Evolutionary conservation across 2,888 invertebrate species (phyloP).

Genomic region (Mongoloraphidia duomilia): DNA sequence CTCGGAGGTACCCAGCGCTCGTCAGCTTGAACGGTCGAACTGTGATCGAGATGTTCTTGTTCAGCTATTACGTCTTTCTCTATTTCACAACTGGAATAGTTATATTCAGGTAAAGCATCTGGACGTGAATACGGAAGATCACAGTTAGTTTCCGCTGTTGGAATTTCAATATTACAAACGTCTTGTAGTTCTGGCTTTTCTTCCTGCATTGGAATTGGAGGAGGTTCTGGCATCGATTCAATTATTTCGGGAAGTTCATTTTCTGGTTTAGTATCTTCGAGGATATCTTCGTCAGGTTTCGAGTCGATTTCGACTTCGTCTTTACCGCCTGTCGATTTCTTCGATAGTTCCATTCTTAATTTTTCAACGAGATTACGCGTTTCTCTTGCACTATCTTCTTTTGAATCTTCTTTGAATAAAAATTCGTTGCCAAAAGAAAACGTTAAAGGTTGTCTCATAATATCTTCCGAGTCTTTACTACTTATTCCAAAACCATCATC

Average conservation of each 20-base stretch:
- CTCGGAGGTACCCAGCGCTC: slow-evolving; percentile 50
- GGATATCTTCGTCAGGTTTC: slow-evolving; percentile 20
- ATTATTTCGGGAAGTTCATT: slow-evolving; percentile 4
- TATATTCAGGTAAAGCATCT: slow-evolving; percentile 4
- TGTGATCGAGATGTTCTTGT: slow-evolving; percentile 28
- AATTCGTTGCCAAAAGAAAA: slow-evolving; percentile 51
- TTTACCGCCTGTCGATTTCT: slow-evolving; percentile 44
- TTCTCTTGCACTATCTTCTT: slow-evolving; percentile 70
- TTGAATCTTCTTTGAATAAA: slow-evolving; percentile 61
- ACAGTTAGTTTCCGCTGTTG: slow-evolving; percentile 1
- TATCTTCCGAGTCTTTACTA: slow-evolving; percentile 41
- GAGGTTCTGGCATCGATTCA: slow-evolving; percentile 11
- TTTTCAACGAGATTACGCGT: slow-evolving; percentile 76
- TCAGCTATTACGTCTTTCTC: slow-evolving; percentile 26
- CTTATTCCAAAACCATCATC: slow-evolving; percentile 48
- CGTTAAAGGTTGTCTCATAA: slow-evolving; percentile 40
- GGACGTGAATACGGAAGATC: slow-evolving; percentile 5
- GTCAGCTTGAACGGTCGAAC: slow-evolving; percentile 33
- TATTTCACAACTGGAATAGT: no score
- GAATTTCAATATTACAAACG: slow-evolving; percentile 1
- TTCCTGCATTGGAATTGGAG: slow-evolving; percentile 11
- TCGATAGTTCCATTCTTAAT: slow-evolving; percentile 55
- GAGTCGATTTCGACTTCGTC: slow-evolving; percentile 24
- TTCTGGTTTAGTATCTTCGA: slow-evolving; percentile 12
- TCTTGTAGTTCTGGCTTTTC: slow-evolving; percentile 9